A percentile compares a stretch with the other conserved stretches of the same genome.
Conservation (phyloP, 2,888 invertebrate species). For the Odontocerum albicorne region DNA sequence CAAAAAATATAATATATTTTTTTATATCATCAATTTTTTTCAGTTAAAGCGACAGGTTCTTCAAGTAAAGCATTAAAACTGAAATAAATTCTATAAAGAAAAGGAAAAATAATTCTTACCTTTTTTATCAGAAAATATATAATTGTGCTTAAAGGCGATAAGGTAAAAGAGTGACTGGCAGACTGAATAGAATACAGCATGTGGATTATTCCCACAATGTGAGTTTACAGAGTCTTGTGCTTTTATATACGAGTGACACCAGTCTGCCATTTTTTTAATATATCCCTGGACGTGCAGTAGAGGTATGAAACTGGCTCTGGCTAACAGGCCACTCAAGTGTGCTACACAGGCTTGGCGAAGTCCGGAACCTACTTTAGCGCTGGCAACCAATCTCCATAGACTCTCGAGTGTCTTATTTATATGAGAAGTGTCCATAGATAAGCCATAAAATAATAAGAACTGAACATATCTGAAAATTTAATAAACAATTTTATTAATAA, state of each 20-base stretch:
- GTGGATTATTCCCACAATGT: constrained; percentile 53
- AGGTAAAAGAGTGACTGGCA: constrained; percentile 94
- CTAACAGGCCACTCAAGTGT: constrained; percentile 52
- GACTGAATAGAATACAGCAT: constrained; percentile 87
- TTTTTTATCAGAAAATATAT: constrained; percentile 74
- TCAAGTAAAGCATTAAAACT: too few species aligned
- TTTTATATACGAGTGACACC: constrained; percentile 84
- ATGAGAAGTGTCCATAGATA: constrained; percentile 46
- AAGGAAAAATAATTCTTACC: constrained; percentile 63
- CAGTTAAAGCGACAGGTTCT: too few species aligned
- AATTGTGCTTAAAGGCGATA: constrained; percentile 85
- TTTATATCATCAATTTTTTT: too few species aligned
- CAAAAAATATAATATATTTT: too few species aligned
- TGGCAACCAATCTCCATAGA: constrained; percentile 51
- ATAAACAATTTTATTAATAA: not conserved
- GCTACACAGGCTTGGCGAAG: constrained; percentile 48
- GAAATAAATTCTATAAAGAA: too few species aligned
- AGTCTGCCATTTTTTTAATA: constrained; percentile 71
- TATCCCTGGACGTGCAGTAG: constrained; percentile 48
- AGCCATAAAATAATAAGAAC: constrained; percentile 53
- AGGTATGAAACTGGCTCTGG: constrained; percentile 50
- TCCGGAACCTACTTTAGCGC: constrained; percentile 45
- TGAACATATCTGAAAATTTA: constrained; percentile 50
- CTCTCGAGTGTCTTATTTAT: constrained; percentile 50
- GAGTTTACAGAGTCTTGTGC: constrained; percentile 63